Base-by-base conservation (phyloP, 2,888 invertebrate species). In the Acanthacorydalis orientalis region DNA sequence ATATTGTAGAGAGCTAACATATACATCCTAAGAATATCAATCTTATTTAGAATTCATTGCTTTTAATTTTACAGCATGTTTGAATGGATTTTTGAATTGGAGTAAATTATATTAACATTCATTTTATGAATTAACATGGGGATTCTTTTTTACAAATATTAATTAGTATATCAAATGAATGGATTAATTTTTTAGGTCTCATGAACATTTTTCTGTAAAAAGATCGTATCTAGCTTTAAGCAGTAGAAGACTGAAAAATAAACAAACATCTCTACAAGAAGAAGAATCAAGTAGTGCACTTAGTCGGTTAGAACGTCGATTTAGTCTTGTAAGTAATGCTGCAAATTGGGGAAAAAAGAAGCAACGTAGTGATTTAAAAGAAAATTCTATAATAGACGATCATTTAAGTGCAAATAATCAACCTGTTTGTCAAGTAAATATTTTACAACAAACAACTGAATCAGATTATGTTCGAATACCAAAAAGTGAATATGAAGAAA, bases 401-500 rank as follows among this genome's bases (percentile, higher is more conserved):
- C n/a, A 14, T 15, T 14, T 37, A 15, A 40, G 15, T 12, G 12
- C 46, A 44, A 47, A 15, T 6, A 41, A 43, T 23, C 32, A 6
- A n/a, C 10, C 47, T 45, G 42, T 8, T 16, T 38, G 15, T 42
- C 6, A 14, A 4, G 2, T 7, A 4, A 16, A 33, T 35, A 15
- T 14, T 14, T 11, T 16, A 33, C 14, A 31, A 32, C 37, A 12
- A n/a, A 39, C 39, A 15, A 10, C 34, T 15, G 38, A 39, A 6
- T 58, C 57, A 1, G 80, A 82, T 57, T 83, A 79, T 57, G 79
- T 84, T 4, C 70, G 76, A 54, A 78, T 83, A 55, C 74, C 81
- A 3, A 83, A 83, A 64, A 76, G 72, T 49, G 83, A 85, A 62
- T 85, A 83, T 55, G 82, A 84, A 61, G 82, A 80, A 54, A 83